Base-by-base conservation (phyloP, 2,797 vertebrate genomes). In the Acipenser oxyrinchus region DNA sequence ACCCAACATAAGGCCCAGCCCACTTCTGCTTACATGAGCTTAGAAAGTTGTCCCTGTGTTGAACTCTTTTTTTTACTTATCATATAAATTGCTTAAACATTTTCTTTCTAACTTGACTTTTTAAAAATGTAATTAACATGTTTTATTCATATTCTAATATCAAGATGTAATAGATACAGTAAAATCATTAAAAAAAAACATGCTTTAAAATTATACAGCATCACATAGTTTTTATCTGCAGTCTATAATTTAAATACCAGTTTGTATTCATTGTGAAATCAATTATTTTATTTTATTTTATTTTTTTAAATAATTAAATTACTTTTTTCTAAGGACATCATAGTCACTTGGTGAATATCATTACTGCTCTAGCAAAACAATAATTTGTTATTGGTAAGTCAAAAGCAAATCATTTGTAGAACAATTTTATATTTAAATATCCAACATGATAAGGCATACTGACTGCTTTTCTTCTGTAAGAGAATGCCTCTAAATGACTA, bases 341-440 rank as follows among this genome's bases (percentile, higher is more conserved):
- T 62, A 60, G 58, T 49, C 37, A 72, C 62, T 66, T 68, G 63
- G 52, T 18, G 53, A 66, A 69, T 49, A 50, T 66, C 65, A 65
- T 69, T 23, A 18, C 65, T 69, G 10, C 15, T 8, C 10, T 13
- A n/a, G 48, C 55, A 63, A 64, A 64, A 51, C 62, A 13, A 49
- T 63, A 37, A 7, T 48, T 48, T 62, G 59, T 51, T 37, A 37
- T 62, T 62, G 49, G 51, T 62, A 49, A 51, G 60, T 55, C 23
- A 63, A 48, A 48, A 52, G 62, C 51, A 63, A 23, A 60, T 68
- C 51, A 68, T 63, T 68, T 18, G 37, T 51, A 18, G 60, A 57
- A 37, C 18, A 18, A 18, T 18, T 18, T 18, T 18, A 18, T 18
- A 18, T 62, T 62, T 53, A 58, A 63, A 62, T 61, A 68, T 11